These are phyloP conservation scores for Salminus brasiliensis DNA, from an alignment of 2,113 vertebrate species.

Conservation along the genomic window DNA sequence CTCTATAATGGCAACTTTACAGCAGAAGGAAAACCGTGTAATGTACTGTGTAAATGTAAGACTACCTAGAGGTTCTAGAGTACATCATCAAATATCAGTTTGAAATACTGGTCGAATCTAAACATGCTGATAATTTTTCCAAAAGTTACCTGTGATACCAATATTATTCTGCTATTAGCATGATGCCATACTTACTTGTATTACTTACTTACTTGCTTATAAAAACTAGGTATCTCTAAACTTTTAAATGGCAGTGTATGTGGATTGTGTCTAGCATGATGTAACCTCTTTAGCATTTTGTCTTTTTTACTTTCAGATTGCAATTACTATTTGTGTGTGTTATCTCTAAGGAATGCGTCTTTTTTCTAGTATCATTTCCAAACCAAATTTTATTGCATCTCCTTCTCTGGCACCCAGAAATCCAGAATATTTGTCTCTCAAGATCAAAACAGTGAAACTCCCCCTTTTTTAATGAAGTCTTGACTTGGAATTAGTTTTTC, in stretches of 20 bases:
- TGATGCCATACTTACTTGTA: too few species aligned
- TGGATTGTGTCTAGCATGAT: neutral
- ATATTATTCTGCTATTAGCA: too few species aligned
- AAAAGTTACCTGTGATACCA: too few species aligned
- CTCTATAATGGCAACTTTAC: too few species aligned
- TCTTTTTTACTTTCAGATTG: neutral
- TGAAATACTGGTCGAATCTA: too few species aligned
- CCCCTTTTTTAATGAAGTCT: slow-evolving; percentile 45
- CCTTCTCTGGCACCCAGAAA: neutral
- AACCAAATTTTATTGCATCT: slow-evolving; percentile 22
- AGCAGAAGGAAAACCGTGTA: too few species aligned
- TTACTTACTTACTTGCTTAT: too few species aligned
- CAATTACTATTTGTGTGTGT: neutral
- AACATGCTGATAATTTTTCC: too few species aligned
- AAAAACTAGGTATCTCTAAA: neutral
- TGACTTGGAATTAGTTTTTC: slow-evolving; percentile 22
- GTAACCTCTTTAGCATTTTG: neutral
- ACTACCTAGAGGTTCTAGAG: too few species aligned
- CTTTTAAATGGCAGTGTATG: neutral
- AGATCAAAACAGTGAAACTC: slow-evolving; percentile 40
- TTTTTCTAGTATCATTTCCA: slow-evolving; percentile 8
- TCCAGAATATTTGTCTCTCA: slow-evolving; percentile 26
- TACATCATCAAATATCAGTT: too few species aligned
- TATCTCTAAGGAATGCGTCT: neutral
- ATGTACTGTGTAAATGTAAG: too few species aligned